Evolutionary conservation across 64 coral and sea anemone genomes (phyloP), one percentile per base, ranked within the genome.

Genomic region (Astreopora myriophthalma): DNA sequence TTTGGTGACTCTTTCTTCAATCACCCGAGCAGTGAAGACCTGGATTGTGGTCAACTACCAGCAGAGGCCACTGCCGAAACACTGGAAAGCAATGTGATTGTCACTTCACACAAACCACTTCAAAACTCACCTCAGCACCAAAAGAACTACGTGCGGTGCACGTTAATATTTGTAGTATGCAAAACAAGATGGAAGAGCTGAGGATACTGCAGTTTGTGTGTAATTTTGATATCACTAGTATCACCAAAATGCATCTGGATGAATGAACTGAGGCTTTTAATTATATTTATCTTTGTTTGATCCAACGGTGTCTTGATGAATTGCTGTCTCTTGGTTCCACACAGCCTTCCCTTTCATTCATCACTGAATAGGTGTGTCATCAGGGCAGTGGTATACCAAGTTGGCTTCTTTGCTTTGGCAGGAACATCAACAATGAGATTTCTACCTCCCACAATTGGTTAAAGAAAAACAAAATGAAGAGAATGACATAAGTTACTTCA

Each of bases 331-430:
- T 68, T 14, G 92, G 84, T 49, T 93, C 92, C 25, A 93, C 92
- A 87, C 83, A 66, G 16, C 85, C 92, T 20, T 69, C 34, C 46
- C 92, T 93, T 87, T 24, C 88, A 84, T 42, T 93, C 84, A 65
- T 93, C 74, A 11, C 71, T 78, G 39, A 79, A 93, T 16, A 93
- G 71, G 62, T 85, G 72, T 17, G 80, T 74, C 20, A 86, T 58
- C 24, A 86, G 74, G 31, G 81, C 68, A 22, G 91, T 87, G 8
- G 72, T 83, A 93, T 93, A 87, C 26, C 78, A 38, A 29, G 22
- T 93, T 31, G 81, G 51, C 69, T 87, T 93, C 25, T 85, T 92
- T 16, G 58, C 69, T 76, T 93, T 93, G 6, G 29, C 26, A 48
- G 3, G 6, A 13, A 93, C 84, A 38, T 88, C 58, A 6, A 33